These are phyloP conservation scores for Etia nguti DNA, from an alignment of 2,113 vertebrate genomes.

Conservation along the genomic window DNA sequence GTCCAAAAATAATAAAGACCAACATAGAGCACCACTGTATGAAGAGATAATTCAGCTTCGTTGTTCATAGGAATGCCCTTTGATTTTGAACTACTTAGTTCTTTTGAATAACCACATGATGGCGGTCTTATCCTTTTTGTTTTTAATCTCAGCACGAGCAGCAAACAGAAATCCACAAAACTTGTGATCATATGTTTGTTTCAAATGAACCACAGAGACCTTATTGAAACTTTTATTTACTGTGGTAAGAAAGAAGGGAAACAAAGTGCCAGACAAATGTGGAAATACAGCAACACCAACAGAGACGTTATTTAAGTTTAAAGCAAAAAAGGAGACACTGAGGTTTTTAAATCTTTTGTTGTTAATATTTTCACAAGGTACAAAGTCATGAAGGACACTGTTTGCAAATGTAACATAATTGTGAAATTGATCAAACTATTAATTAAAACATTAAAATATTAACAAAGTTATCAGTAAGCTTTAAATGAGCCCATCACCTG, in stretches of 20 bases:
- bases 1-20: rapidly evolving
- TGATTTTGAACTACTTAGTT: not conserved
- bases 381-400: rapidly evolving
- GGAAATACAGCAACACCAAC: not conserved
- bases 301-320: not conserved
- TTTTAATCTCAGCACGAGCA: not conserved
- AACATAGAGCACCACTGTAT: not conserved
- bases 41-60: rapidly evolving
- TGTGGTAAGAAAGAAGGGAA: not conserved
- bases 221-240: not conserved
- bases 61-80: not conserved
- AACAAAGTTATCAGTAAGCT: not conserved
- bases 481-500: not conserved
- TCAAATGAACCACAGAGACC: not conserved
- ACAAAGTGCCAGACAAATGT: not conserved
- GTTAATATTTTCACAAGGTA: rapidly evolving
- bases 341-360: not conserved
- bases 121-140: not conserved
- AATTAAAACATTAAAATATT: not conserved
- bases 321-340: not conserved
- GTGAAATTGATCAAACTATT: not conserved
- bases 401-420: not conserved
- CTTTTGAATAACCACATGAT: not conserved
- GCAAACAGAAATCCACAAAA: not conserved
- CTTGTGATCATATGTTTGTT: not conserved